Evolutionary conservation across 1,140 invertebrate species (phyloP).

Genomic region (Uloborus diversus): DNA sequence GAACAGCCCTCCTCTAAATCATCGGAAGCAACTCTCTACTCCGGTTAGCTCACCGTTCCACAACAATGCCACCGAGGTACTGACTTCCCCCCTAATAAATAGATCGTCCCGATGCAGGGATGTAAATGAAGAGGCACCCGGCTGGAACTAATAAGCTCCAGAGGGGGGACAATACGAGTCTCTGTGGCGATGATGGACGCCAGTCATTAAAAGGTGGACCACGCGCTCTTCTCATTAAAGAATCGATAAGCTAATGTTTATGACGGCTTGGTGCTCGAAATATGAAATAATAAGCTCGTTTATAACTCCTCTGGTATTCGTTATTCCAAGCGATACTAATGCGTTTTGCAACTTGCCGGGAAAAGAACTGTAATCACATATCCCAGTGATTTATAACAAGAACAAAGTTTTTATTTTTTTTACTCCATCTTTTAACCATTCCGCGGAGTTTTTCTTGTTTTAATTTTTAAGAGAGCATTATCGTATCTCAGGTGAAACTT

Average conservation of each 20-base stretch:
- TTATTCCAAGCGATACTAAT: constrained; percentile 53
- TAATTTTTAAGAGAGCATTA: constrained; percentile 8
- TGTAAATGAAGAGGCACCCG: constrained; percentile 50
- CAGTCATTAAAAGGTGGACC: constrained; percentile 46
- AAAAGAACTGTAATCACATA: constrained; percentile 49
- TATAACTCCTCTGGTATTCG: constrained; percentile 38
- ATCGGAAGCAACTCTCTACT: constrained; percentile 4
- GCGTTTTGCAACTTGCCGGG: constrained; percentile 16
- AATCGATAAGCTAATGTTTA: constrained; percentile 57
- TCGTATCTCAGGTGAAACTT: constrained; percentile 27
- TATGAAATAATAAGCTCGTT: constrained; percentile 57
- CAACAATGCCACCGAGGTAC: constrained; percentile 36
- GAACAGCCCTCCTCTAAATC: constrained; percentile 41
- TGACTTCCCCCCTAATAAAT: constrained; percentile 28
- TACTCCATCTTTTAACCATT: background rate
- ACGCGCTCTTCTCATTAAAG: constrained; percentile 34
- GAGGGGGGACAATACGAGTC: constrained; percentile 6
- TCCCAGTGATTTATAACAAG: constrained; percentile 42
- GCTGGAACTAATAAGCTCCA: constrained; percentile 52
- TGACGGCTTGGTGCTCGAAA: constrained; percentile 51
- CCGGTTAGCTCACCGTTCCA: constrained; percentile 49
- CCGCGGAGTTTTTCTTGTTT: background rate
- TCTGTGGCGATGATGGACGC: constrained; percentile 37
- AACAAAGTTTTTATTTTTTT: background rate
- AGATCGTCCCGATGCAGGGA: constrained; percentile 33